Conservation (phyloP, 2,888 invertebrate genomes). For the Chirona hameri region DNA sequence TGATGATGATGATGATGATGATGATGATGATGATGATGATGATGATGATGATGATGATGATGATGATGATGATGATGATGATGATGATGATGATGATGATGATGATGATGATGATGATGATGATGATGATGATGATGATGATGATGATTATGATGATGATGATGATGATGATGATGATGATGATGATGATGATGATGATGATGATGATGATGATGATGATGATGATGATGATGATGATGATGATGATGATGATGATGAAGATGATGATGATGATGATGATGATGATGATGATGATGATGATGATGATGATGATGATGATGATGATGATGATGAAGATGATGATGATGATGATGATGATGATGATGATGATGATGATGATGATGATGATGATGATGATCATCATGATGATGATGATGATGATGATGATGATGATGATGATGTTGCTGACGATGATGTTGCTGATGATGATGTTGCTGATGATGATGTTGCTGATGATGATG, state of each 20-base stretch:
- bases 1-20: conserved; percentile 22
- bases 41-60: not conserved
- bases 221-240: not conserved
- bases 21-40: conserved; percentile 22
- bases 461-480: too few species aligned
- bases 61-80: not conserved
- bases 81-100: not conserved
- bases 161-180: too few species aligned
- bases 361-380: conserved; percentile 4
- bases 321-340: not conserved
- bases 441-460: too few species aligned
- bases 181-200: not conserved
- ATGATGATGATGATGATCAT: conserved; percentile 5
- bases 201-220: not conserved
- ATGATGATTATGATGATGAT: too few species aligned
- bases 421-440: too few species aligned
- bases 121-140: too few species aligned
- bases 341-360: not conserved
- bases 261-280: conserved; percentile 12
- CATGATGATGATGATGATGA: not conserved
- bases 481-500: too few species aligned
- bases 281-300: not conserved
- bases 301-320: not conserved
- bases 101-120: not conserved
- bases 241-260: not conserved